These are phyloP conservation scores for Melanotus villosus DNA, from an alignment of 2,888 invertebrate genomes.

Conservation along the genomic window DNA sequence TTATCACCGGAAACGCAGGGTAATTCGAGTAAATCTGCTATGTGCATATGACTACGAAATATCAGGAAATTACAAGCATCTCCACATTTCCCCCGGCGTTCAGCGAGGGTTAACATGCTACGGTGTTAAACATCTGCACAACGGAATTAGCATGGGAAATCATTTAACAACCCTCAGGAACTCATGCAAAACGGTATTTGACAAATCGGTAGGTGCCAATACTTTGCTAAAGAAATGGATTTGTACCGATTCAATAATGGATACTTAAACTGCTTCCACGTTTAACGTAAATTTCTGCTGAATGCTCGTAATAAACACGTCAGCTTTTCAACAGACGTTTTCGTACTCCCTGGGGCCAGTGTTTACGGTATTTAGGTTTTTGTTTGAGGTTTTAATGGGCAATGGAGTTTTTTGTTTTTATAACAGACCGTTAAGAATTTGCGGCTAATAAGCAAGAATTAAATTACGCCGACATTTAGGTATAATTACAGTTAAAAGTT, in stretches of 20 bases:
- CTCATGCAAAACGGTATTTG: conserved; percentile 2
- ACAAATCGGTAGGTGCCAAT: conserved; percentile 6
- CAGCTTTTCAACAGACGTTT: conserved; percentile 4
- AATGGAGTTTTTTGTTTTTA: not conserved
- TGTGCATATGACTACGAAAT: conserved; percentile 37
- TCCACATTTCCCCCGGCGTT: conserved; percentile 30
- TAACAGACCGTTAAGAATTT: too few species aligned
- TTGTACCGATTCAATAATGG: not conserved
- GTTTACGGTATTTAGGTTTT: conserved; percentile 1
- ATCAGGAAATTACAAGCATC: conserved; percentile 40
- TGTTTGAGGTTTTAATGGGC: conserved; percentile 2
- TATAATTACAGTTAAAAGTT: too few species aligned
- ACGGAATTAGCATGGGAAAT: conserved; percentile 29
- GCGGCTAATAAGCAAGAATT: too few species aligned
- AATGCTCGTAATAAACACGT: not conserved
- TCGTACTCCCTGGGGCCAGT: not conserved
- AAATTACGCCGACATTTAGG: too few species aligned
- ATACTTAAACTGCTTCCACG: not conserved
- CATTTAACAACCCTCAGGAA: conserved; percentile 13
- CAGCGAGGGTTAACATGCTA: conserved; percentile 29
- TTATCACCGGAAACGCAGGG: conserved; percentile 29
- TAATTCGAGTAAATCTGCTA: conserved; percentile 38
- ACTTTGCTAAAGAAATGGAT: conserved; percentile 9
- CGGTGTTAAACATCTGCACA: conserved; percentile 32
- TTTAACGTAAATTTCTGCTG: not conserved